Evolutionary conservation across 2,888 invertebrate genomes (phyloP).

Genomic region (Metacarcinus magister): DNA sequence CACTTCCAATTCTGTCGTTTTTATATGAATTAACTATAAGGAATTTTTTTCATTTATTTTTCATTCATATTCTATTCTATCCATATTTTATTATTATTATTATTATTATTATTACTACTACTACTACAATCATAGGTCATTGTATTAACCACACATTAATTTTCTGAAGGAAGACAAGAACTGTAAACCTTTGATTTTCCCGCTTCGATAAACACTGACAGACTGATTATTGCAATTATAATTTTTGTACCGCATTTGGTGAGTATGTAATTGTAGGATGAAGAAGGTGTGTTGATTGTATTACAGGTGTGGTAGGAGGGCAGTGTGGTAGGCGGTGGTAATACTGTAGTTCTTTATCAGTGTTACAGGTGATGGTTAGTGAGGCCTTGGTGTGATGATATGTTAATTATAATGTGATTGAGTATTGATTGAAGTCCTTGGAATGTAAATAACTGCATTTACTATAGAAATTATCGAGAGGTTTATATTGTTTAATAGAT

Average conservation of each 20-base stretch:
- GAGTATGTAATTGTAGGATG: not conserved
- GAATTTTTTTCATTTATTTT: not conserved
- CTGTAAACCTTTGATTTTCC: not conserved
- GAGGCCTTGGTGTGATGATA: not conserved
- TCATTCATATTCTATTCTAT: too few species aligned
- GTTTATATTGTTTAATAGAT: not conserved
- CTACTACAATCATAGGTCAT: not conserved
- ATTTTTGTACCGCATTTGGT: not conserved
- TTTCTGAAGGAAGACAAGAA: not conserved
- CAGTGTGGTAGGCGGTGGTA: not conserved
- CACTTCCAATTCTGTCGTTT: not conserved
- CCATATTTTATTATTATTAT: not conserved
- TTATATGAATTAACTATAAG: not conserved
- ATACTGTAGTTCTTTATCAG: not conserved
- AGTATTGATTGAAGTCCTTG: not conserved
- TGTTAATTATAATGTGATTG: conserved; percentile 1
- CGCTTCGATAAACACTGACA: not conserved
- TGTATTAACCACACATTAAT: not conserved
- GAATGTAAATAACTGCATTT: not conserved
- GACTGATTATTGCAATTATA: not conserved
- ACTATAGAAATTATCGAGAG: not conserved
- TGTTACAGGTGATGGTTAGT: not conserved
- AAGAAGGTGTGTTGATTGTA: not conserved
- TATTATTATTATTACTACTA: not conserved
- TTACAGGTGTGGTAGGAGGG: not conserved